Evolutionary conservation across 2,888 invertebrate genomes (phyloP), one percentile per base, ranked within the genome.

Genomic region (Malthinus flaveolus): DNA sequence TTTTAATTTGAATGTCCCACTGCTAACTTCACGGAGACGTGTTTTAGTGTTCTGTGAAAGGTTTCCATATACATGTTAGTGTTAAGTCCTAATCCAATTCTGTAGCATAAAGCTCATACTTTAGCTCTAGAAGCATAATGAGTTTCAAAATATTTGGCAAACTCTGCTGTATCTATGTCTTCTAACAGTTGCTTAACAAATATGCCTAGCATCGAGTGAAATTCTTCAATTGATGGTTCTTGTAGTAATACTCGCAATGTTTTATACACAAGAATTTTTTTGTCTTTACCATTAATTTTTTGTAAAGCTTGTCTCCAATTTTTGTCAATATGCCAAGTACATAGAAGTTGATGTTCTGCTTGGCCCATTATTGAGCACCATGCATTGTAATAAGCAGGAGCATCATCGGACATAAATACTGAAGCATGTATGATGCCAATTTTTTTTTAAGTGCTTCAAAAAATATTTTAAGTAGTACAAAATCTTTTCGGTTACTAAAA

Each of bases 331-430:
- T 44, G 32, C 51, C 52, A 52, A 10, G 46, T 32, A 31, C 52
- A 46, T 8, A 52, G 11, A 9, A 52, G 15, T 11, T 13, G 13
- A 23, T 36, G 1, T 13, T 23, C 2, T n/a, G 34, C 45, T 11
- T 6, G 1, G 5, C 31, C 31, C 35, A 52, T 32, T 13, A 42
- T n/a, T 12, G 11, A 7, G 7, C 9, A 10, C 50, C 50, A 50
- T 7, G 50, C 50, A 50, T 42, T 50, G 32, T 32, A 50, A 34
- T 39, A 50, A 10, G 42, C 50, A n/a, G 50, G 42, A 32, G 31
- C 39, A 42, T 50, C 50, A 34, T 15, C 44, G 3, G 44, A 52
- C 52, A 44, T 52, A 23, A 52, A 52, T 7, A 52, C 34, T 5
- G 10, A 9, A 34, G 34, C 10, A 34, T 34, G 34, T 34, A 52